Evolutionary conservation across 2,888 invertebrate genomes (phyloP).

Genomic region (Nymphalis urticae): DNA sequence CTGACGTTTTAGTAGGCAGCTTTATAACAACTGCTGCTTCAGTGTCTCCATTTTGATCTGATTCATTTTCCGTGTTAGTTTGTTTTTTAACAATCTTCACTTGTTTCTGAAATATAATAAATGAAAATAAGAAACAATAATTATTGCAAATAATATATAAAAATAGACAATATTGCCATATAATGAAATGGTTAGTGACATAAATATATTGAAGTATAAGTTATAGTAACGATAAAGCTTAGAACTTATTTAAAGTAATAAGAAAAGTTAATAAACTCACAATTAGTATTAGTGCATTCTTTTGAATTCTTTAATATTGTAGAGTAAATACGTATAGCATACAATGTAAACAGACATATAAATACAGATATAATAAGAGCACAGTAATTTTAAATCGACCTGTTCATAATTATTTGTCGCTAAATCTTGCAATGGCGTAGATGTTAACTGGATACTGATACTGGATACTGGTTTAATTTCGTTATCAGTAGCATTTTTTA

Average conservation of each 20-base stretch:
- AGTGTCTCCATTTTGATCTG: slow-evolving; percentile 63
- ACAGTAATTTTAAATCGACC: slow-evolving; percentile 75
- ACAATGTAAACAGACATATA: slow-evolving; percentile 67
- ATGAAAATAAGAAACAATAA: slow-evolving; percentile 5
- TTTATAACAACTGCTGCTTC: slow-evolving; percentile 68
- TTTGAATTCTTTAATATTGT: slow-evolving; percentile 61
- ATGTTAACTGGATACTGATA: slow-evolving; percentile 18
- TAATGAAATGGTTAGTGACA: slow-evolving; percentile 20
- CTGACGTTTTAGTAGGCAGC: slow-evolving; percentile 66
- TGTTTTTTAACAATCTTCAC: slow-evolving; percentile 64
- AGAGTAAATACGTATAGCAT: slow-evolving; percentile 67
- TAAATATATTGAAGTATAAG: neutral
- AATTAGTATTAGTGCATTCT: slow-evolving; percentile 49
- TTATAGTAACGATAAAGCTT: slow-evolving; percentile 1
- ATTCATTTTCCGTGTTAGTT: slow-evolving; percentile 53
- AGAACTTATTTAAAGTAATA: slow-evolving; percentile 29
- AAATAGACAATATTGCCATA: neutral
- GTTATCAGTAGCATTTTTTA: slow-evolving; percentile 32
- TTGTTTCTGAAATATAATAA: slow-evolving; percentile 66
- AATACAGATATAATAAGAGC: slow-evolving; percentile 68
- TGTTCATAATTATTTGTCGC: slow-evolving; percentile 58
- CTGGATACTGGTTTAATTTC: slow-evolving; percentile 21
- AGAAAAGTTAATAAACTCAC: slow-evolving; percentile 51
- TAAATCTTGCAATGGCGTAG: slow-evolving; percentile 49
- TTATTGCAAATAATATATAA: slow-evolving; percentile 11